Base-by-base conservation (phyloP, 1,140 invertebrate species). In the Harlomillsia oculata region DNA sequence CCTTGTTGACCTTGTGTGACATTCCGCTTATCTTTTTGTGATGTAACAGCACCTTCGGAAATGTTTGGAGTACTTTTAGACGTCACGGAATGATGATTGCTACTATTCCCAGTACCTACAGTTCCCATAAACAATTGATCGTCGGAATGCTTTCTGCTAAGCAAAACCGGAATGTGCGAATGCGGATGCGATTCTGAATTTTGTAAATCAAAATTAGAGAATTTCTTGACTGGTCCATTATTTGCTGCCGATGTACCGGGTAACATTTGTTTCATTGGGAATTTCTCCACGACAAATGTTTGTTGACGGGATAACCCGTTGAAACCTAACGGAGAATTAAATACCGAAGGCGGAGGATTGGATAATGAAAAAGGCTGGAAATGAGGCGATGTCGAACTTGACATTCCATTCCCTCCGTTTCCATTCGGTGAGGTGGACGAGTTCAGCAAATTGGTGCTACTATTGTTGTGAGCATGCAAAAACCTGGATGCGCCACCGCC, bases 121-220 rank as follows among this genome's bases (percentile, higher is more conserved):
- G 54, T 29, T 16, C 26, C 25, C 5, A 55, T n/a, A 9, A 61
- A 43, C 21, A 29, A 36, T n/a, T n/a, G n/a, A 14, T 62, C 63
- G 32, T 65, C 59, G 11, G 59, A 62, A 21, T 59, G 50, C 43
- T 62, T 65, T 21, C 58, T 39, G 5, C 28, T 46, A 21, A 62
- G 45, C 0, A 56, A 32, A 14, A 50, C 25, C 5, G 63, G 63
- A 34, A 65, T 65, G 23, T 53, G 34, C 1, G 59, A 52, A 21
- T 59, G 34, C 20, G 25, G 6, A 32, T 32, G 16, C 23, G 26
- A 1, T 37, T 13, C 18, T 20, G 2, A 30, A 26, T 25, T 20
- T 53, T 41, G 16, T 26, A 28, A 48, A 30, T 45, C 20, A 48
- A 48, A 48, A 14, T 48, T 32, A 21, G 30, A 4, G 23, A 16